phyloP scores from a whole-genome alignment of 1,140 invertebrate genomes.

The Batillaria attramentaria region DNA sequence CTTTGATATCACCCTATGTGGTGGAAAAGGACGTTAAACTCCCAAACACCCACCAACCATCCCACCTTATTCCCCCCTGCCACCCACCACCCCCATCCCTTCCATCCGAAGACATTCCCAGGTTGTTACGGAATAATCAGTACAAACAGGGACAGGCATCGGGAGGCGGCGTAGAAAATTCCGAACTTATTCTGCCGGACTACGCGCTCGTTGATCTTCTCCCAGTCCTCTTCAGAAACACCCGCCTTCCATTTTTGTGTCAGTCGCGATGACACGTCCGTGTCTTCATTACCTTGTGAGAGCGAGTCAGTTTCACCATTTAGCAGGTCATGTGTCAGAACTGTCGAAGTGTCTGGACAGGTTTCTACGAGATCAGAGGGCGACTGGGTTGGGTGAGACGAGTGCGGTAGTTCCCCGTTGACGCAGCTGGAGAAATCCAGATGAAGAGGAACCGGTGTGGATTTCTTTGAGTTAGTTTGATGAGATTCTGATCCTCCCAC shows the following conservation, averaged over 20 bases:
- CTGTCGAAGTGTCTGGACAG: neutral
- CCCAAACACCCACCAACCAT: too few relatives aligned
- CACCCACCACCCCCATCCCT: too few relatives aligned
- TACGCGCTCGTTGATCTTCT: conserved; percentile 1
- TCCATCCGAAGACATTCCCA: too few relatives aligned
- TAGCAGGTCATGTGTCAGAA: neutral
- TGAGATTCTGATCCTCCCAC: too few relatives aligned
- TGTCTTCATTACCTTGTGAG: neutral
- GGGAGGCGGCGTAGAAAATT: conserved; percentile 1
- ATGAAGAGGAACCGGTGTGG: too few relatives aligned
- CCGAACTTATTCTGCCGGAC: neutral
- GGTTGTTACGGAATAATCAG: conserved; percentile 6
- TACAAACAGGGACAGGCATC: neutral
- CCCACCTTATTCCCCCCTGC: too few relatives aligned
- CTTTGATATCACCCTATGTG: too few relatives aligned
- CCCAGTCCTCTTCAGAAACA: neutral
- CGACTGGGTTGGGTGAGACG: neutral
- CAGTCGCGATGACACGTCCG: too few relatives aligned
- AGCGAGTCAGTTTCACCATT: neutral
- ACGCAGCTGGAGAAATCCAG: too few relatives aligned
- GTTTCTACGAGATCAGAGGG: neutral
- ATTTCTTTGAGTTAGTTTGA: too few relatives aligned
- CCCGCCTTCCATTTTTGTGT: neutral
- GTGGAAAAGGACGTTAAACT: too few relatives aligned
- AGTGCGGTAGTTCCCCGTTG: neutral